Conservation (phyloP, 2,113 vertebrate genomes). For the Percina caprodes region DNA sequence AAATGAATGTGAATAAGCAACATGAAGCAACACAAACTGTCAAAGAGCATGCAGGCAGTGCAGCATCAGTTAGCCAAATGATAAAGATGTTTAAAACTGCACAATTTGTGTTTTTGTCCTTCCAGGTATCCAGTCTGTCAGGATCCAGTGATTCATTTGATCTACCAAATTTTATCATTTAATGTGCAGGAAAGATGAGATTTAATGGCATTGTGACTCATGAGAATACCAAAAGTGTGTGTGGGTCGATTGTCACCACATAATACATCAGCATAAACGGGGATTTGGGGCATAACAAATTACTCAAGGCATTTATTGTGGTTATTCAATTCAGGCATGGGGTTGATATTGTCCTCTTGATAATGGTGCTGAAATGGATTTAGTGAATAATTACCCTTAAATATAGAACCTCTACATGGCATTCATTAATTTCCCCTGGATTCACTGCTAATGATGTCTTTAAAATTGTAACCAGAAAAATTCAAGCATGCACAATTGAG, state of each 20-base stretch:
- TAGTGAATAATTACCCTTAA: slow-evolving; percentile 30
- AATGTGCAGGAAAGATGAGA: slow-evolving; percentile 27
- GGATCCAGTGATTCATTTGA: not conserved
- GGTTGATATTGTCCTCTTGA: slow-evolving; percentile 50
- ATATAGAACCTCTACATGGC: slow-evolving; percentile 1
- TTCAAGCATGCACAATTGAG: slow-evolving; percentile 14
- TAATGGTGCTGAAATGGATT: slow-evolving; percentile 40
- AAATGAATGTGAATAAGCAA: slow-evolving; percentile 61
- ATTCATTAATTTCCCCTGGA: slow-evolving; percentile 22
- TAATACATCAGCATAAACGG: slow-evolving; percentile 40
- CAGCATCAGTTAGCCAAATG: slow-evolving; percentile 43
- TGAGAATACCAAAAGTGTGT: slow-evolving; percentile 34
- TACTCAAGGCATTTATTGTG: slow-evolving; percentile 43
- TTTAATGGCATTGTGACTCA: slow-evolving; percentile 37
- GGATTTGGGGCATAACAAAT: slow-evolving; percentile 50
- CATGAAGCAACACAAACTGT: slow-evolving; percentile 65
- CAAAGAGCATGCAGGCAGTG: slow-evolving; percentile 52
- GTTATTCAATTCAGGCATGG: slow-evolving; percentile 30
- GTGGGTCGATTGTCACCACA: slow-evolving; percentile 33
- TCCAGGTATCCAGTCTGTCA: slow-evolving; percentile 8
- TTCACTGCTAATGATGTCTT: slow-evolving; percentile 31
- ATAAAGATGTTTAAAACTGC: slow-evolving; percentile 41
- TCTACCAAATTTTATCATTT: slow-evolving; percentile 31
- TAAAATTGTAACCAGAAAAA: slow-evolving; percentile 13
- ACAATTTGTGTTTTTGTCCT: not conserved